phyloP scores from a whole-genome alignment of 2,888 invertebrate genomes.

The Thera obeliscata region DNA sequence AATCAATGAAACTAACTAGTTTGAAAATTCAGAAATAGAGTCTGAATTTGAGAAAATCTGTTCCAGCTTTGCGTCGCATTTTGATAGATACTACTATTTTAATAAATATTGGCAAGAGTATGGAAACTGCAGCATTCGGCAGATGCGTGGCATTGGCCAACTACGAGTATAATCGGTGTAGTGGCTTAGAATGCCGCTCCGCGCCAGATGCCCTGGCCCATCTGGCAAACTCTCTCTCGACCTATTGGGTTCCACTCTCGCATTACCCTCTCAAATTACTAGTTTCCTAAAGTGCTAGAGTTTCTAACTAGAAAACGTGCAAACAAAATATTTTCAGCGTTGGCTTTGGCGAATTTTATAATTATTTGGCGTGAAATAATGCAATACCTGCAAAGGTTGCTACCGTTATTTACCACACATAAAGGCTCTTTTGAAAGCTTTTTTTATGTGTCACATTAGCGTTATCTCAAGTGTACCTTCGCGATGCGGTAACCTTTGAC shows the following conservation, averaged over 20 bases:
- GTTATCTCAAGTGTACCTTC: slow-evolving; percentile 33
- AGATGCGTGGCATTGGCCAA: slow-evolving; percentile 66
- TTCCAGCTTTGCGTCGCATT: background rate
- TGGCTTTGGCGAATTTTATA: background rate
- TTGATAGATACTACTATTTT: background rate
- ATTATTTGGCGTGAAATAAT: background rate
- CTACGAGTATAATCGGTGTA: slow-evolving; percentile 79
- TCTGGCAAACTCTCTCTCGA: slow-evolving; percentile 63
- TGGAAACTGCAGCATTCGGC: slow-evolving; percentile 68
- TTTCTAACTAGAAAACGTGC: slow-evolving; percentile 55
- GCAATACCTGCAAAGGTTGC: background rate
- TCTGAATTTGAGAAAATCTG: background rate
- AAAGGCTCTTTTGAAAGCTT: slow-evolving; percentile 34
- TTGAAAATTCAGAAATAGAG: background rate
- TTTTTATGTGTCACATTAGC: slow-evolving; percentile 37
- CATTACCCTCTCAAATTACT: slow-evolving; percentile 65
- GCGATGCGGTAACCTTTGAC: slow-evolving; percentile 32
- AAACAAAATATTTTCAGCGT: background rate
- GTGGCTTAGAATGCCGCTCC: slow-evolving; percentile 79
- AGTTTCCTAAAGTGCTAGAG: slow-evolving; percentile 57
- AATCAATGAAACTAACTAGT: background rate
- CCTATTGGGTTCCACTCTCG: slow-evolving; percentile 69
- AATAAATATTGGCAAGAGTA: background rate
- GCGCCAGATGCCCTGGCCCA: slow-evolving; percentile 58
- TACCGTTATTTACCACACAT: background rate